Conservation (phyloP, 2,797 vertebrate species). For the Vireo griseus region DNA sequence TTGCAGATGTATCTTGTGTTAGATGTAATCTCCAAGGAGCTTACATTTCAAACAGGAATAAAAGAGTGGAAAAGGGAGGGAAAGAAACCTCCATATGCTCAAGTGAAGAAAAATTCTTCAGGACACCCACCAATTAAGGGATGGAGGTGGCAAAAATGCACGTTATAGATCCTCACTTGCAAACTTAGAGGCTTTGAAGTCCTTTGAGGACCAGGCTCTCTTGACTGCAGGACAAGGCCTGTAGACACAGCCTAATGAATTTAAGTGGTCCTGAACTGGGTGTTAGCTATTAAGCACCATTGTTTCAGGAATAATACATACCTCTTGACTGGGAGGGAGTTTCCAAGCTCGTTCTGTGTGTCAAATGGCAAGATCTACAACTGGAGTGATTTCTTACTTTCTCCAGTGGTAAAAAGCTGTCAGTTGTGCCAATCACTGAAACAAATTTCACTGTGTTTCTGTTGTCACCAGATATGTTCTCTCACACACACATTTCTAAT, state of each 20-base stretch:
- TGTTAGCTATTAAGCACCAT: neutral
- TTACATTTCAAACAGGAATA: neutral
- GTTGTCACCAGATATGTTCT: neutral
- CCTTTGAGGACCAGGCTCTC: neutral
- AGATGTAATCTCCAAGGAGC: neutral
- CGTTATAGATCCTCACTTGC: neutral
- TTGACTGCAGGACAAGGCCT: neutral
- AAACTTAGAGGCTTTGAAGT: neutral
- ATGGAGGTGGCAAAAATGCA: neutral
- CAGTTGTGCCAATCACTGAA: neutral
- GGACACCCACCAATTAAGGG: neutral
- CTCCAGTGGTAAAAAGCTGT: neutral
- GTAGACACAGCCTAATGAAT: neutral
- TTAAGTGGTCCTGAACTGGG: neutral
- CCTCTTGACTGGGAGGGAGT: neutral
- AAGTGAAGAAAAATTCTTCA: neutral
- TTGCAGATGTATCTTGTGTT: neutral
- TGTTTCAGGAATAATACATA: neutral
- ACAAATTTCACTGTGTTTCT: neutral
- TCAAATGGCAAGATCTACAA: neutral
- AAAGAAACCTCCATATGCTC: accelerated
- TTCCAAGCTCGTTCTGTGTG: neutral
- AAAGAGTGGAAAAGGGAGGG: neutral
- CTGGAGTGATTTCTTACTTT: neutral
- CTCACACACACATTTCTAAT: neutral